Evolutionary conservation across 1,140 invertebrate species (phyloP), one percentile per base, ranked within the genome.

Genomic region (Drosophila subpulchrella): DNA sequence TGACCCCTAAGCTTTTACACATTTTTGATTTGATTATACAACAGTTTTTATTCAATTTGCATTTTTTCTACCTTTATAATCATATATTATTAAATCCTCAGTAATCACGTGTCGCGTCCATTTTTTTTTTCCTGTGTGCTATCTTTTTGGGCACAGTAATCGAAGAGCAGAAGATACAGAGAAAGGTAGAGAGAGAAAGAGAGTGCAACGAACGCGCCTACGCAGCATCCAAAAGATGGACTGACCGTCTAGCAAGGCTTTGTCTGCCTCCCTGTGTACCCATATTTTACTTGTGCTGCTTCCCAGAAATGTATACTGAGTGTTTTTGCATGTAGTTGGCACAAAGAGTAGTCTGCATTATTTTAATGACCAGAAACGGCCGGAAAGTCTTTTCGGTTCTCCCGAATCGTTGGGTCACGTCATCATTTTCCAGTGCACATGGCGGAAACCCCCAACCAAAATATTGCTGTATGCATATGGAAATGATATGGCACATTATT

Each of bases 191-290:
- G 30, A 41, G 54, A 24, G 13, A 17, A 24, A 39, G 13, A 58
- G 48, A 63, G 71, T 74, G 70, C 71, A 75, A 75, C 38, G 70
- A 55, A 75, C 58, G 48, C 56, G 57, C 71, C 71, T 74, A 74
- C 71, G 55, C 65, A 67, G 63, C 65, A 71, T 71, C 66, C 36
- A 17, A 71, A 62, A 67, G 59, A 67, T 67, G 60, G 30, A 48
- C 20, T 20, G 20, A 20, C 27, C n/a, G 36, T 53, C 65, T 48
- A 36, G 36, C 46, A 42, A 17, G 13, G 38, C 66, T 67, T 39
- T 61, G 47, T 72, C 38, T 74, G 51, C 41, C 48, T 39, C 50
- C 30, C 20, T 10, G n/a, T 13, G 15, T 13, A 12, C 15, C n/a
- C 27, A 30, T 30, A 6, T 8, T 48, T 24, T 10, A 34, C 32